These are phyloP conservation scores for Plumapathes pennacea DNA, from an alignment of 92 coral and sea anemone species.

Conservation along the genomic window DNA sequence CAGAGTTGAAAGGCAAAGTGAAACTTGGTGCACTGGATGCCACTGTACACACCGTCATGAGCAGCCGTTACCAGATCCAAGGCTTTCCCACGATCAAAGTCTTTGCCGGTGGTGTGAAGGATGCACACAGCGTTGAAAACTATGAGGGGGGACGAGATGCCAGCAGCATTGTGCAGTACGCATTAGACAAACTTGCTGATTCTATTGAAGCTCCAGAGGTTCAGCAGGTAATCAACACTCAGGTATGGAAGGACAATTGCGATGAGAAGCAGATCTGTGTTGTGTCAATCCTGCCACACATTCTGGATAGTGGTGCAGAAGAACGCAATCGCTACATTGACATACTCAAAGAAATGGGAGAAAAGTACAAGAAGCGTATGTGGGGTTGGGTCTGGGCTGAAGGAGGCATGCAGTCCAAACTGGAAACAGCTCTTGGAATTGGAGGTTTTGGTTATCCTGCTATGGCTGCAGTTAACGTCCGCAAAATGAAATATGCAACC, in stretches of 20 bases:
- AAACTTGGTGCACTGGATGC: constrained; percentile 93
- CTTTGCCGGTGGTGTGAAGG: constrained; percentile 84
- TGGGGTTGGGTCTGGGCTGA: constrained; percentile 99
- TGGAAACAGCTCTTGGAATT: constrained; percentile 84
- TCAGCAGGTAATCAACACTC: constrained; percentile 45
- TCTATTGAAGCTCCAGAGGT: constrained; percentile 86
- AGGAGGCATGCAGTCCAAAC: constrained; percentile 89
- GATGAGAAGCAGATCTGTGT: constrained; percentile 86
- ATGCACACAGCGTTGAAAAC: constrained; percentile 70
- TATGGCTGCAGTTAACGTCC: constrained; percentile 81
- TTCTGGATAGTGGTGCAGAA: constrained; percentile 88
- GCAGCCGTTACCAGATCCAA: constrained; percentile 82
- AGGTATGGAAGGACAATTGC: constrained; percentile 66
- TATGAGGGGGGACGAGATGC: constrained; percentile 86
- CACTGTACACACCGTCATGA: constrained; percentile 77
- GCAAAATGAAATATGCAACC: constrained; percentile 80
- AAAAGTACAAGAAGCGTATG: constrained; percentile 83
- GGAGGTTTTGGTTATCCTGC: constrained; percentile 99
- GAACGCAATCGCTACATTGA: constrained; percentile 79
- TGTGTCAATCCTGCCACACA: constrained; percentile 84
- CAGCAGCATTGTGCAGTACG: constrained; percentile 89
- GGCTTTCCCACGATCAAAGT: constrained; percentile 96
- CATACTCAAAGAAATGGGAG: constrained; percentile 84
- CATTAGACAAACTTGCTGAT: constrained; percentile 74
- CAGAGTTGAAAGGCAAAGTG: constrained; percentile 86